Evolutionary conservation across 2,797 vertebrate genomes (phyloP).

Genomic region (Thamnophis elegans): DNA sequence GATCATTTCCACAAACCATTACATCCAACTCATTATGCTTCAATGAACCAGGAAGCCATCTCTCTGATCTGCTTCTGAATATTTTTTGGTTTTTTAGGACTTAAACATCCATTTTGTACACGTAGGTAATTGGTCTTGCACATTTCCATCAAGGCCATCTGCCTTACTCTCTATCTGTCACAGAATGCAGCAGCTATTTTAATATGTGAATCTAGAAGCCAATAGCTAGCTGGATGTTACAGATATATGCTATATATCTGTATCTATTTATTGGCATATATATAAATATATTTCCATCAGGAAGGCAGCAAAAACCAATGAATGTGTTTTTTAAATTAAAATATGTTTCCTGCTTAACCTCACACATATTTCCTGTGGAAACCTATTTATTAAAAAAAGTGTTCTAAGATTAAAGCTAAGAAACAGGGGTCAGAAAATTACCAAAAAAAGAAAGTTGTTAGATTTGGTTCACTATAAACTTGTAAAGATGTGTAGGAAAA

Average conservation of each 20-base stretch:
- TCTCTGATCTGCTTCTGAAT: neutral
- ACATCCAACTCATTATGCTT: neutral
- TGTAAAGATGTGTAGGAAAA: neutral
- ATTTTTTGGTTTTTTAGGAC: neutral
- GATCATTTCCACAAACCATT: neutral
- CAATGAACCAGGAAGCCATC: neutral
- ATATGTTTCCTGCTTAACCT: conserved; percentile 64
- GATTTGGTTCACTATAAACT: conserved; percentile 17
- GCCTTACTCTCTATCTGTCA: neutral
- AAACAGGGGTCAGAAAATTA: neutral
- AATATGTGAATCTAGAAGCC: neutral
- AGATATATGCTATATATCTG: neutral
- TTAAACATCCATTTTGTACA: neutral
- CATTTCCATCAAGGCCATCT: neutral
- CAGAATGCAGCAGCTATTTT: neutral
- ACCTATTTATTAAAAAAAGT: conserved; percentile 34
- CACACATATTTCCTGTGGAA: conserved; percentile 72
- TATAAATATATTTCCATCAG: conserved; percentile 38
- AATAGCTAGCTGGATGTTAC: neutral
- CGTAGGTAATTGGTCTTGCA: neutral
- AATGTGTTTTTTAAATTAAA: conserved; percentile 35
- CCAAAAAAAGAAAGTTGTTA: neutral
- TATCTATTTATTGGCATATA: too few relatives aligned
- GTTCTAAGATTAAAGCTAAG: conserved; percentile 23
- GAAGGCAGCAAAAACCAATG: conserved; percentile 47